Evolutionary conservation across 2,888 invertebrate species (phyloP).

Genomic region (Pyrrhosoma nymphula): DNA sequence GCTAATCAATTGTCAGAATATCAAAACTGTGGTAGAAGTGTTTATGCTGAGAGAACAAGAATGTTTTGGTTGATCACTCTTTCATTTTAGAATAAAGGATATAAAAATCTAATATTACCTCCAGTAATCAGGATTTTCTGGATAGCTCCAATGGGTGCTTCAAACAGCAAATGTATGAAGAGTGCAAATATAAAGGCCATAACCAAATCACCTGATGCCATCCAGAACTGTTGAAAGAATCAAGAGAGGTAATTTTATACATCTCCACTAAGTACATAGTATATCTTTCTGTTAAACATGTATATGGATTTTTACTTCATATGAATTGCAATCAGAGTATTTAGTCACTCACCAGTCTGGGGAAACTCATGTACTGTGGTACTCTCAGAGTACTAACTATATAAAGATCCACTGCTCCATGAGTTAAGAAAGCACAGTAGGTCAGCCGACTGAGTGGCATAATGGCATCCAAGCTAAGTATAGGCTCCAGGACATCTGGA

Average conservation of each 20-base stretch:
- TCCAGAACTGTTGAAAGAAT: conserved; percentile 72
- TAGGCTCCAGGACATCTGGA: conserved; percentile 61
- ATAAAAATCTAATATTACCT: conserved; percentile 63
- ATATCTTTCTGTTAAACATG: too few species aligned
- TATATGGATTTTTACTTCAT: background rate
- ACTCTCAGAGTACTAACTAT: conserved; percentile 81
- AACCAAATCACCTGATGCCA: conserved; percentile 72
- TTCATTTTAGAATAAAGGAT: background rate
- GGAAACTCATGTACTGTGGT: conserved; percentile 71
- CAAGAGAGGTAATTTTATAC: background rate
- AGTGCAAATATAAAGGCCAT: conserved; percentile 71
- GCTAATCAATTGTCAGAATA: too few species aligned
- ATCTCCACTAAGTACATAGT: too few species aligned
- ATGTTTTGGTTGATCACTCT: background rate
- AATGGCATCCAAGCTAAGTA: conserved; percentile 66
- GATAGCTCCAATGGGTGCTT: conserved; percentile 71
- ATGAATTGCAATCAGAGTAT: background rate
- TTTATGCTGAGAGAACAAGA: too few species aligned
- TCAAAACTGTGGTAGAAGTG: too few species aligned
- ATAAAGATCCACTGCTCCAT: conserved; percentile 85
- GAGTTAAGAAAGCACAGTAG: conserved; percentile 86
- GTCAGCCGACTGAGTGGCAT: conserved; percentile 84
- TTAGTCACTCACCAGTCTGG: conserved; percentile 70
- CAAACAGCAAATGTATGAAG: conserved; percentile 72
- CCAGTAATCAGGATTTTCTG: conserved; percentile 69